Evolutionary conservation across 2,888 invertebrate genomes (phyloP).

Genomic region (Himalopsyche kuldschensis): DNA sequence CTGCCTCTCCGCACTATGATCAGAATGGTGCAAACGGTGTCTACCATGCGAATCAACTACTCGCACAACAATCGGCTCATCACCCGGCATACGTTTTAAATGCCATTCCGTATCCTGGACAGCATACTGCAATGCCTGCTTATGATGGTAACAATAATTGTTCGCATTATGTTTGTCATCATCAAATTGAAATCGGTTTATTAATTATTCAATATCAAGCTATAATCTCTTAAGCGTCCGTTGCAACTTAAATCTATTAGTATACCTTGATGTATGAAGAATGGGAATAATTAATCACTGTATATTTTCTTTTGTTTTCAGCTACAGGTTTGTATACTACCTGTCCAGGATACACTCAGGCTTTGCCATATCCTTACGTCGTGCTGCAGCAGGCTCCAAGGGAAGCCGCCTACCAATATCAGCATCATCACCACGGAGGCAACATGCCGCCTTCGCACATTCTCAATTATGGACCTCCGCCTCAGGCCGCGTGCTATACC

Average conservation of each 20-base stretch:
- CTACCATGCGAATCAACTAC: background rate
- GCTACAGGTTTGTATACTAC: conserved; percentile 39
- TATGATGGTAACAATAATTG: conserved; percentile 32
- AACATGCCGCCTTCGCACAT: conserved; percentile 1
- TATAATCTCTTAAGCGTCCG: no score
- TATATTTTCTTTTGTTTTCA: conserved; percentile 7
- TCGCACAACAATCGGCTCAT: background rate
- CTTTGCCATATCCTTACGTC: conserved; percentile 27
- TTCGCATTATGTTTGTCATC: no score
- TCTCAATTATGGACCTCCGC: conserved; percentile 30
- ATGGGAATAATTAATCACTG: no score
- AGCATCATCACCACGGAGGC: conserved; percentile 2
- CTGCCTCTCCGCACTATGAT: background rate
- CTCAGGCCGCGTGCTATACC: conserved; percentile 24
- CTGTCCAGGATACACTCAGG: conserved; percentile 33
- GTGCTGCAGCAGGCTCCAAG: conserved; percentile 23
- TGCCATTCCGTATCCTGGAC: conserved; percentile 25
- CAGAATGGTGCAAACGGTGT: background rate
- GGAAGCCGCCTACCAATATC: conserved; percentile 7
- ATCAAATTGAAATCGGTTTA: no score
- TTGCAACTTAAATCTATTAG: no score
- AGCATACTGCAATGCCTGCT: conserved; percentile 23
- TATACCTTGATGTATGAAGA: no score
- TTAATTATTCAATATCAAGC: no score
- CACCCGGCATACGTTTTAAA: background rate